Base-by-base conservation (phyloP, 2,797 vertebrate species). In the Gymnoscopelus microlampas region DNA sequence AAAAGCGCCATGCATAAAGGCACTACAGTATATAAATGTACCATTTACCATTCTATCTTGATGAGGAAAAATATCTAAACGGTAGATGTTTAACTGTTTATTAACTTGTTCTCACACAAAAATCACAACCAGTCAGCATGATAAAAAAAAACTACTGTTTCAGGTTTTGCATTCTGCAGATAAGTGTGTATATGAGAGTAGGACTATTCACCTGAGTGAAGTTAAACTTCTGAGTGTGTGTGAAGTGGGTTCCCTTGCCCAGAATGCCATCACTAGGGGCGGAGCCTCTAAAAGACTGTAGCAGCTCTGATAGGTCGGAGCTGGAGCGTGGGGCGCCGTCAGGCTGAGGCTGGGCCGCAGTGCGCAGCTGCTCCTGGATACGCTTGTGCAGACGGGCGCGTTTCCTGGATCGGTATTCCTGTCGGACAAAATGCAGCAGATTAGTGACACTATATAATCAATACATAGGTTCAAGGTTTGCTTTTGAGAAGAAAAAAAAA, bases 211-310 rank as follows among this genome's bases (percentile, higher is more conserved):
- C 96, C 93, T 94, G 90, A 14, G 94, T 93, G 68, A 96, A 96
- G 71, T 93, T 94, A 73, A 97, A 96, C 80, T 93, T 96, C 88
- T 96, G 94, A 0, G 95, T 94, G 80, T 96, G 96, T n/a, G 92
- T 96, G 79, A 97, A 98, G 69, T 95, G 95, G 51, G 94, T 95
- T 60, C 95, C 95, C 80, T 96, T 97, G 64, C 89, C 82, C 32
- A 93, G 84, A 74, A 94, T 15, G 57, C 85, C 65, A 54, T 87
- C 83, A 4, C 84, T 66, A 54, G 80, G 58, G 53, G 78, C 55
- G 1, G 87, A 84, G 63, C 90, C 89, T 23, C 80, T 87, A 72
- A 95, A 95, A 48, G 91, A 68, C 63, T 92, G 93, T 74, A 96
- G 92, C 24, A 96, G 68, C 55, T 96, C 95, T 2, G 91, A 77